Percentiles rank a stretch among this genome's conserved stretches.
These are phyloP conservation scores for Eupithecia abbreviata DNA, from an alignment of 2,888 invertebrate genomes.

Conservation along the genomic window DNA sequence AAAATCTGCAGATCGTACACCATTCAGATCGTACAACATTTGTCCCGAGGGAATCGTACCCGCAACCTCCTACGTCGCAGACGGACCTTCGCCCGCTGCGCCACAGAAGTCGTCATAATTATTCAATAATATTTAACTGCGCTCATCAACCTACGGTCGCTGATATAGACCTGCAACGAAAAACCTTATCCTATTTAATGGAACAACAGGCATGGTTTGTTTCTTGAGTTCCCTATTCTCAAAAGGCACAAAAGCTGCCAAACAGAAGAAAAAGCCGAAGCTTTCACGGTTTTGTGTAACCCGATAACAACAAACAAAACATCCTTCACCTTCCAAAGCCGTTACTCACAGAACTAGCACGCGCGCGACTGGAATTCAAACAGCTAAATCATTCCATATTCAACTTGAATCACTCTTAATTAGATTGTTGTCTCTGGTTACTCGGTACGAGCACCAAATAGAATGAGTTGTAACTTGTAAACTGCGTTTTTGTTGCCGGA, in stretches of 20 bases:
- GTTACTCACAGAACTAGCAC: slow-evolving; percentile 57
- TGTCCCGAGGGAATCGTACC: no score
- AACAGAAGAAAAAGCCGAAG: background rate
- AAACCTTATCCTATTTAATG: background rate
- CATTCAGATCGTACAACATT: no score
- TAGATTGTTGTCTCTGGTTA: slow-evolving; percentile 54
- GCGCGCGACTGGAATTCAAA: slow-evolving; percentile 60
- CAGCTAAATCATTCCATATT: slow-evolving; percentile 59
- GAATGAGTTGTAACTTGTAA: slow-evolving; percentile 52
- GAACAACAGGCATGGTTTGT: background rate
- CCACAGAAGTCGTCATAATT: no score
- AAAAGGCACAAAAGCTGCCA: background rate
- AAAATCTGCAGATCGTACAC: no score
- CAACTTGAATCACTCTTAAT: slow-evolving; percentile 57
- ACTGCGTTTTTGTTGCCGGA: slow-evolving; percentile 52
- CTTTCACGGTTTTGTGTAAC: background rate
- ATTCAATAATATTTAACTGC: background rate
- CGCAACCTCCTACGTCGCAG: no score
- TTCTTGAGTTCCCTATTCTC: background rate
- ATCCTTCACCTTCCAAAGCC: slow-evolving; percentile 50
- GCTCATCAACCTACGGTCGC: background rate
- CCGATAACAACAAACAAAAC: slow-evolving; percentile 6
- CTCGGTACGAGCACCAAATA: slow-evolving; percentile 52
- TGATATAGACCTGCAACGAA: background rate
- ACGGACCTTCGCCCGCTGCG: no score